These are phyloP conservation scores for Ladona fulva DNA, from an alignment of 1,140 invertebrate species.

Conservation along the genomic window DNA sequence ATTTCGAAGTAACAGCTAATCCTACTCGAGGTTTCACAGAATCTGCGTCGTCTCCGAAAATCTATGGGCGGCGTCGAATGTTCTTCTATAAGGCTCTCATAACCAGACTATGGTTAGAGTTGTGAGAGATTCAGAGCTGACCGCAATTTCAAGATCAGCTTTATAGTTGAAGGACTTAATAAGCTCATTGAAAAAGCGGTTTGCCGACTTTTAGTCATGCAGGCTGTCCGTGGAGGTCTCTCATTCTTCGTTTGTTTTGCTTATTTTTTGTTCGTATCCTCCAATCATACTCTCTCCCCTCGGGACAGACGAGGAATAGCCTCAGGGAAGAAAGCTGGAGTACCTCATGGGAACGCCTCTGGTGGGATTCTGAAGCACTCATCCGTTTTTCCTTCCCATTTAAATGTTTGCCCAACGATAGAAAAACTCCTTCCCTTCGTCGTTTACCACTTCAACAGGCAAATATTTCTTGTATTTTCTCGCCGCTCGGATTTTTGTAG, in stretches of 20 bases:
- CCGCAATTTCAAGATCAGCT: not conserved
- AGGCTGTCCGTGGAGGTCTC: not conserved
- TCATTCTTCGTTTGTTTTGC: not conserved
- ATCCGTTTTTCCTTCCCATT: too few species aligned
- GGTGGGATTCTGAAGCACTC: not conserved
- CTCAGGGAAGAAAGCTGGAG: not conserved
- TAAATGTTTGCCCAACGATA: too few species aligned
- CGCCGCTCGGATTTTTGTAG: too few species aligned
- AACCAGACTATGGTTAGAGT: too few species aligned
- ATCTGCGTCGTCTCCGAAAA: too few species aligned
- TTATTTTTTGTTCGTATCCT: not conserved
- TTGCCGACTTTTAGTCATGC: not conserved
- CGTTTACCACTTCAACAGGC: too few species aligned
- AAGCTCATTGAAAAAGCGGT: not conserved
- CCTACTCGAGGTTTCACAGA: too few species aligned
- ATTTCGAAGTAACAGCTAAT: too few species aligned
- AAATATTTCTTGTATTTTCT: too few species aligned
- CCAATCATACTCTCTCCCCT: not conserved
- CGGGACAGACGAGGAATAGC: not conserved
- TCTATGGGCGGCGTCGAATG: too few species aligned
- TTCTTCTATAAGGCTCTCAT: too few species aligned
- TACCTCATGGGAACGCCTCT: not conserved
- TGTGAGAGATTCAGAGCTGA: not conserved
- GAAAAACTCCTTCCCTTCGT: too few species aligned
- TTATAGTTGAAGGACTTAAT: constrained; percentile 2